Evolutionary conservation across 2,888 invertebrate genomes (phyloP).

Genomic region (Sphinx pinastri): DNA sequence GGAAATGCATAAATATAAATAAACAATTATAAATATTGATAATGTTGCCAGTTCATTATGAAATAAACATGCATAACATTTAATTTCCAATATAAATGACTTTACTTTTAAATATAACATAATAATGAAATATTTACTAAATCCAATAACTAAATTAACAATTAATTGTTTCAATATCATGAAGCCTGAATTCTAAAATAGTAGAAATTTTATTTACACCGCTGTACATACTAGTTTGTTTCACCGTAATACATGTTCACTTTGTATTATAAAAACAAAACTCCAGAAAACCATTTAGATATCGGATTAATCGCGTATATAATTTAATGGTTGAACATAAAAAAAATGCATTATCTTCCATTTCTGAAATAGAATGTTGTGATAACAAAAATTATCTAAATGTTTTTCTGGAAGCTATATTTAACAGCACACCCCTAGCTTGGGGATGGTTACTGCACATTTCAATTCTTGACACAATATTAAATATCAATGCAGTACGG

Average conservation of each 20-base stretch:
- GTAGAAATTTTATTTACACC: constrained; percentile 13
- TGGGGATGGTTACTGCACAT: constrained; percentile 38
- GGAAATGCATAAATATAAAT: too few species aligned
- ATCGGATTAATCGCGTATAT: background rate
- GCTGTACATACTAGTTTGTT: constrained; percentile 13
- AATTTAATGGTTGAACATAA: background rate
- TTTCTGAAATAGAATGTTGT: too few species aligned
- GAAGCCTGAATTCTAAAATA: background rate
- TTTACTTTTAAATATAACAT: background rate
- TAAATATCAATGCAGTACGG: constrained; percentile 52
- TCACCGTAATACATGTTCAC: constrained; percentile 11
- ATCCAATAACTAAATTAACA: constrained; percentile 14
- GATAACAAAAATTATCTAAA: background rate
- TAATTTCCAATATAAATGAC: background rate
- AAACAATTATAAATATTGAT: background rate
- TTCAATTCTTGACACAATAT: constrained; percentile 14
- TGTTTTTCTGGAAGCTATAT: constrained; percentile 8
- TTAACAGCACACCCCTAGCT: constrained; percentile 1
- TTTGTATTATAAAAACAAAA: constrained; percentile 9
- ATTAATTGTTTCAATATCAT: constrained; percentile 6
- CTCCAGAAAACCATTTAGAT: constrained; percentile 7
- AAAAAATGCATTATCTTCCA: too few species aligned
- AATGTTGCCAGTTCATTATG: background rate
- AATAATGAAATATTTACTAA: background rate
- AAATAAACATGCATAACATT: background rate